Percentiles rank a stretch among this genome's conserved stretches.
Evolutionary conservation across 2,113 vertebrate species (phyloP).

Genomic region (Elachura formosa): DNA sequence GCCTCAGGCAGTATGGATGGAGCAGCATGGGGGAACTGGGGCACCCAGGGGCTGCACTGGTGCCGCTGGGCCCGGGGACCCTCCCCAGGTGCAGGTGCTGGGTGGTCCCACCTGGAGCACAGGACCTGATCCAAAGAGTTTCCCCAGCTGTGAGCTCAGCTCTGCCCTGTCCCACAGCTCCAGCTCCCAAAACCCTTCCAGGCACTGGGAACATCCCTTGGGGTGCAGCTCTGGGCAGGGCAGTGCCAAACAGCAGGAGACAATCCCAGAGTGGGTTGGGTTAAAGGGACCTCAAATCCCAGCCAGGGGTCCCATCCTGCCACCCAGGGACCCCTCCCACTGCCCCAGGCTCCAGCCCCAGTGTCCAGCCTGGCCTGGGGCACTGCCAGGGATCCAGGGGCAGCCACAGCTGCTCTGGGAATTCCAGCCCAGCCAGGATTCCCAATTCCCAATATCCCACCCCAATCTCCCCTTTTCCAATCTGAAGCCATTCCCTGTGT

Average conservation of each 20-base stretch:
- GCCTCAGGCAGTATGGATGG: background rate
- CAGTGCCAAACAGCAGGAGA: background rate
- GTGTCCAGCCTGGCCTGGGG: background rate
- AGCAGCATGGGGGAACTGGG: fast-evolving
- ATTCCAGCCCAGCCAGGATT: background rate
- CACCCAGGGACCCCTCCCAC: background rate
- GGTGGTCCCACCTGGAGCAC: fast-evolving
- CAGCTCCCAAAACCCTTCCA: background rate
- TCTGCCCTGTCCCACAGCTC: fast-evolving
- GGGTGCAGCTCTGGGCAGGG: background rate
- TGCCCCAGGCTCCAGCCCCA: background rate
- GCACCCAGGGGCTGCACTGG: fast-evolving
- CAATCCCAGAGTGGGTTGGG: background rate
- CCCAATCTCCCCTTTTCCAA: background rate
- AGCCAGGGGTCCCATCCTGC: fast-evolving
- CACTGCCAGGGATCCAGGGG: background rate
- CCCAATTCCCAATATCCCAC: background rate
- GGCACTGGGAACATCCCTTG: background rate
- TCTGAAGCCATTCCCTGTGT: background rate
- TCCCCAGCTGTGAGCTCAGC: too few relatives aligned
- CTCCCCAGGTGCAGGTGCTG: fast-evolving
- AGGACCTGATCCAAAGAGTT: too few relatives aligned
- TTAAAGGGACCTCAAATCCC: background rate
- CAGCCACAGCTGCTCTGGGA: background rate
- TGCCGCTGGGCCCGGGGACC: background rate